Evolutionary conservation across 1,140 invertebrate genomes (phyloP).

Genomic region (Aphelenchoides besseyi): DNA sequence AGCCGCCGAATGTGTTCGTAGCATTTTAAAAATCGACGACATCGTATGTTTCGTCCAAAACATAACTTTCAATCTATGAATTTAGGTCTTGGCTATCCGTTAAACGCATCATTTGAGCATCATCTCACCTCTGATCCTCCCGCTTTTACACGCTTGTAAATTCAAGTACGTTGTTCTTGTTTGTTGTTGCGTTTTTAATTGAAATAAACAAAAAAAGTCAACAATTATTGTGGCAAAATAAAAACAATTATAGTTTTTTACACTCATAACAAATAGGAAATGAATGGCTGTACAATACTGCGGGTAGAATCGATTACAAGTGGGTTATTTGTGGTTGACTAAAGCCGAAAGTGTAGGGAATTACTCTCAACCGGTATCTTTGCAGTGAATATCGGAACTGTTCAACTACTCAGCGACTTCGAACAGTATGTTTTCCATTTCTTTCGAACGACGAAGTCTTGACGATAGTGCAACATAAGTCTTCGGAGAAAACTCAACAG

Average conservation of each 20-base stretch:
- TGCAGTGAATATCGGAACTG: neutral
- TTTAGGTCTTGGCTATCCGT: slow-evolving; percentile 39
- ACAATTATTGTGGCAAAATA: neutral
- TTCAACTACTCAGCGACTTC: slow-evolving; percentile 12
- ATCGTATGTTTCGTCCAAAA: slow-evolving; percentile 69
- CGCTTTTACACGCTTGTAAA: slow-evolving; percentile 15
- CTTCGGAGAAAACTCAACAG: slow-evolving; percentile 21
- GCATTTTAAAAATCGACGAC: slow-evolving; percentile 98
- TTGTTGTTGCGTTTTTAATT: slow-evolving; percentile 13
- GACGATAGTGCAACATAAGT: slow-evolving; percentile 6
- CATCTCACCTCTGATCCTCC: neutral
- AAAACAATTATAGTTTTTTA: neutral
- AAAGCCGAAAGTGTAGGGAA: too few species aligned
- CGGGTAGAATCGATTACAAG: neutral
- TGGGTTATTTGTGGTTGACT: too few species aligned
- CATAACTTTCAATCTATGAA: neutral
- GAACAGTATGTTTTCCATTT: slow-evolving; percentile 20
- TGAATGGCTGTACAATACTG: neutral
- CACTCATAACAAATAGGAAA: neutral
- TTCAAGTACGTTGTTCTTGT: slow-evolving; percentile 12
- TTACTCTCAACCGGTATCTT: neutral
- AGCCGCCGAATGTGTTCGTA: slow-evolving; percentile 91
- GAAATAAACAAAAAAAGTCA: neutral
- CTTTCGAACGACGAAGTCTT: slow-evolving; percentile 23
- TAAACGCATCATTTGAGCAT: slow-evolving; percentile 16